Base-by-base conservation (phyloP, 2,113 vertebrate species). In the Nothocercus nigrocapillus region DNA sequence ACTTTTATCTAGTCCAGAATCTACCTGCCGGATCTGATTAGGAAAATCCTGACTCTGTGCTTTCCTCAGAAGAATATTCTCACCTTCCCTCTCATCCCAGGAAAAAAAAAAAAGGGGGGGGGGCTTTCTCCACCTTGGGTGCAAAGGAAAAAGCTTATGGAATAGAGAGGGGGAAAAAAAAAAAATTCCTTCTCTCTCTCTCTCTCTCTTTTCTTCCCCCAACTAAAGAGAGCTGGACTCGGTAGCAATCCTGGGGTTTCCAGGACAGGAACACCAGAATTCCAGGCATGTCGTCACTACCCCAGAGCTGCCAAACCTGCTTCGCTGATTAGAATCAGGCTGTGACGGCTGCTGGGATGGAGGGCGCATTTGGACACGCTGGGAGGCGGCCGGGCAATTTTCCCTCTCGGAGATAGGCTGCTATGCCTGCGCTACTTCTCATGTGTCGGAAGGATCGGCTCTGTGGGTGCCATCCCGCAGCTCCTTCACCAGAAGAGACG, bases 231-330 rank as follows among this genome's bases (percentile, higher is more conserved):
- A 12, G 7, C 38, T 44, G 14, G 36, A 86, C 30, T 67, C 10
- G 1, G 76, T 72, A 73, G 58, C 42, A 88, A 18, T 28, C 61
- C 30, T 38, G 25, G 51, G 16, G 16, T 47, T 86, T 88, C 73
- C 58, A 78, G 73, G 21, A 64, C 38, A 90, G 92, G 67, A 70
- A 11, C 56, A 88, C 18, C 49, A 78, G 68, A 22, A 61, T 45
- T 78, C 10, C 69, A 90, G 66, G 28, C 54, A 88, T 56, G 32
- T 90, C 72, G 24, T 70, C 17, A 4, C 54, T 86, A 27, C 42
- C 28, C 45, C 32, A 7, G 5, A 78, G 73, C 8, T 75, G 88
- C 64, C 86, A 53, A 97, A 92, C 83, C 81, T 92, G 93, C 75
- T 82, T 88, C 28, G 19, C 28, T 47, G 28, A 85, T 89, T 64